A percentile compares a stretch with the other conserved stretches of the same genome.
These are phyloP conservation scores for Chlorospingus flavigularis DNA, from an alignment of 2,797 vertebrate genomes.

Conservation along the genomic window DNA sequence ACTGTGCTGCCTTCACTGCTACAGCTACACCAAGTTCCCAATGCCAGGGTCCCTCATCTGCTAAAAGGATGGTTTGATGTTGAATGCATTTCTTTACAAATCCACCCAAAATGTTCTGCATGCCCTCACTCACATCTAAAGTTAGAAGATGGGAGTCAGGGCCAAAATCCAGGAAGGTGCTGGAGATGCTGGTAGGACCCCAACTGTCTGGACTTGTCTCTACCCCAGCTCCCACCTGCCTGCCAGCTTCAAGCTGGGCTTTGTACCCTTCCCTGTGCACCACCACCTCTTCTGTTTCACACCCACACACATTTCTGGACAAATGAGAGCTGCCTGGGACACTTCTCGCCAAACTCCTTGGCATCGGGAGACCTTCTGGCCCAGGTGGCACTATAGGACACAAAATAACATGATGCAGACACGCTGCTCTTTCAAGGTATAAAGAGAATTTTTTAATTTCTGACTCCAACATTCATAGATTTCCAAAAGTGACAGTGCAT, in stretches of 20 bases:
- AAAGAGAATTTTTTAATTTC: not conserved
- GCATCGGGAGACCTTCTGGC: conserved; percentile 7
- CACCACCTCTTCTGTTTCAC: not conserved
- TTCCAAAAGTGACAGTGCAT: not conserved
- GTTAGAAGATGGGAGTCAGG: not conserved
- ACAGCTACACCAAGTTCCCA: not conserved
- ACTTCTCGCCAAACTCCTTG: not conserved
- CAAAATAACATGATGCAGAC: rapidly evolving
- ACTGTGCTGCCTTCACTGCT: not conserved
- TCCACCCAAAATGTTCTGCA: not conserved
- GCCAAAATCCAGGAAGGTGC: not conserved
- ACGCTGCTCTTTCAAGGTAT: not conserved
- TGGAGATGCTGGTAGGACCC: not conserved
- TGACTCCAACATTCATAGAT: not conserved
- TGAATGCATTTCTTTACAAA: not conserved
- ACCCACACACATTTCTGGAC: not conserved
- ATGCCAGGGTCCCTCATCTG: not conserved
- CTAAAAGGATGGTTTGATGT: not conserved
- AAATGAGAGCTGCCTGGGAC: not conserved
- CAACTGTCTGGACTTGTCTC: not conserved
- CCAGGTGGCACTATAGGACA: not conserved
- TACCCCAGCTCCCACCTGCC: not conserved
- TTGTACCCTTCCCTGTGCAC: not conserved
- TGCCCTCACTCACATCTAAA: not conserved
- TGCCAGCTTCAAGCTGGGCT: not conserved